Evolutionary conservation across 2,888 invertebrate species (phyloP).

Genomic region (Plagiodera versicolora): DNA sequence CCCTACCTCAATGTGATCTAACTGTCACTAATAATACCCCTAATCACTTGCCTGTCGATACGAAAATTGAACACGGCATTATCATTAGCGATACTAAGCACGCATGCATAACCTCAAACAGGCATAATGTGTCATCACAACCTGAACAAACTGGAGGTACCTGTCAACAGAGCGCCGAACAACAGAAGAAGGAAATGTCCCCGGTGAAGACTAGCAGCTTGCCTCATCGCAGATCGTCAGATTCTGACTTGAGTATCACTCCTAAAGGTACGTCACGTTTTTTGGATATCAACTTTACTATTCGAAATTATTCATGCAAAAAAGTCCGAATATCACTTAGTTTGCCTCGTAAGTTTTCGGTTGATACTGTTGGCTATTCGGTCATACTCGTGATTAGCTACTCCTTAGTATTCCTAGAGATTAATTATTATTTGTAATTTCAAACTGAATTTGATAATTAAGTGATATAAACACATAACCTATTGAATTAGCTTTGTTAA

Average conservation of each 20-base stretch:
- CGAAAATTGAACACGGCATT: conserved; percentile 49
- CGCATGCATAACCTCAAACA: conserved; percentile 53
- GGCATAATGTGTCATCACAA: conserved; percentile 49
- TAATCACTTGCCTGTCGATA: conserved; percentile 44
- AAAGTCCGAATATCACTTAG: too few species aligned
- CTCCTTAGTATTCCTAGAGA: too few species aligned
- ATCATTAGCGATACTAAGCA: conserved; percentile 47
- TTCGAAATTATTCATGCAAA: too few species aligned
- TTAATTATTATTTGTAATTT: too few species aligned
- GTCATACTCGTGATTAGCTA: too few species aligned
- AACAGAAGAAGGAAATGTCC: conserved; percentile 50
- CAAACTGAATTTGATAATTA: too few species aligned
- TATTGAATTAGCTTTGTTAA: too few species aligned
- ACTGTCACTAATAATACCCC: conserved; percentile 33
- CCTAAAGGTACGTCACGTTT: conserved; percentile 75
- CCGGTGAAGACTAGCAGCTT: conserved; percentile 57
- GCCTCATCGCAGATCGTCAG: conserved; percentile 79
- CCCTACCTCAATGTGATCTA: conserved; percentile 21
- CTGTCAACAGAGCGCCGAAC: conserved; percentile 39
- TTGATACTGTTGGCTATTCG: too few species aligned
- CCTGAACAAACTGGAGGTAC: conserved; percentile 43
- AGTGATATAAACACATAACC: too few species aligned
- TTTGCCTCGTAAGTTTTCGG: too few species aligned
- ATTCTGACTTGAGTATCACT: conserved; percentile 90
- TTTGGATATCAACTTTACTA: too few species aligned